These are phyloP conservation scores for Autographa pulchrina DNA, from an alignment of 2,888 invertebrate species.

Conservation along the genomic window DNA sequence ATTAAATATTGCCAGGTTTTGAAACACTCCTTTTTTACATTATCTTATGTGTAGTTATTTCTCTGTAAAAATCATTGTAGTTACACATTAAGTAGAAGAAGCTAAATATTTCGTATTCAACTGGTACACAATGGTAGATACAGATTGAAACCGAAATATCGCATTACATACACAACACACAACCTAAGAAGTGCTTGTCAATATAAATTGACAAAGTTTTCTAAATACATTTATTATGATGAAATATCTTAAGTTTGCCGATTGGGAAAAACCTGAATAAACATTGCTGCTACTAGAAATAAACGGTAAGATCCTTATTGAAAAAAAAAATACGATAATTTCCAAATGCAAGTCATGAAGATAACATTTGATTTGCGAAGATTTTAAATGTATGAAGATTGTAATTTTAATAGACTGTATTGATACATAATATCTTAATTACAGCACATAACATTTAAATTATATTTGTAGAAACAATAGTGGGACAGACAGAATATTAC, in stretches of 20 bases:
- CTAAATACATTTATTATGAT: conserved; percentile 18
- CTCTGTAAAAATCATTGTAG: conserved; percentile 13
- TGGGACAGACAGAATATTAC: too few relatives aligned
- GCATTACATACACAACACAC: conserved; percentile 13
- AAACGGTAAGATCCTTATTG: not conserved
- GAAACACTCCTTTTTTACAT: not conserved
- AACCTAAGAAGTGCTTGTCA: conserved; percentile 11
- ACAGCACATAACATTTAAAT: not conserved
- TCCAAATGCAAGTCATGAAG: not conserved
- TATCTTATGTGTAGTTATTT: conserved; percentile 2
- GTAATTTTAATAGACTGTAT: not conserved
- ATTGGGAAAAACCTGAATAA: conserved; percentile 19
- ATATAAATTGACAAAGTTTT: conserved; percentile 13
- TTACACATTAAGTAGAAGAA: conserved; percentile 22
- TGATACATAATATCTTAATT: not conserved
- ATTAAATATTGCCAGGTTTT: not conserved
- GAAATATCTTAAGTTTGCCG: not conserved
- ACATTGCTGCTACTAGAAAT: conserved; percentile 16
- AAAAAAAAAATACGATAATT: not conserved
- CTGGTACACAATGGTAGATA: conserved; percentile 13
- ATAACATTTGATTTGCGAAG: not conserved
- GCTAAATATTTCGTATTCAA: conserved; percentile 20
- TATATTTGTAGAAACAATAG: too few relatives aligned
- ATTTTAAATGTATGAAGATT: not conserved
- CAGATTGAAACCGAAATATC: conserved; percentile 13